Percentiles rank a stretch among this genome's conserved stretches.
These are phyloP conservation scores for Pristionchus fissidentatus DNA, from an alignment of 2,888 invertebrate species.

Conservation along the genomic window DNA sequence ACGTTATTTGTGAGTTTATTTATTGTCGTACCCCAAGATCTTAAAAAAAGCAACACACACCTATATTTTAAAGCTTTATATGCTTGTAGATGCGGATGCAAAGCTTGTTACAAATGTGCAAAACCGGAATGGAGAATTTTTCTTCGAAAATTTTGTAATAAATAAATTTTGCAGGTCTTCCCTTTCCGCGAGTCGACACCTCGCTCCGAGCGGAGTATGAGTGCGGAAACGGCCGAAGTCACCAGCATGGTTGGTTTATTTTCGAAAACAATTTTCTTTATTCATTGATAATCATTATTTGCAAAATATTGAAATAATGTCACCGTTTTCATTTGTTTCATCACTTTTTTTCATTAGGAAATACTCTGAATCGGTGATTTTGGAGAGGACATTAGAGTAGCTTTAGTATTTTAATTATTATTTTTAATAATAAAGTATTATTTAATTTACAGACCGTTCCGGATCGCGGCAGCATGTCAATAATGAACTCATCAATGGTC, in stretches of 20 bases:
- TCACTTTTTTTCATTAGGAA: too few species aligned
- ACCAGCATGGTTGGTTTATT: neutral
- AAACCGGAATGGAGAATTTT: too few species aligned
- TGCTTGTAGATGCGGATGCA: too few species aligned
- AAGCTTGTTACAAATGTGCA: too few species aligned
- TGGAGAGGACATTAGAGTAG: too few species aligned
- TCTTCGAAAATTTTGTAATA: neutral
- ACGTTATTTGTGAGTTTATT: conserved; percentile 16
- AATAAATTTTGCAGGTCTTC: conserved; percentile 54
- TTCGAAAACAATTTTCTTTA: neutral
- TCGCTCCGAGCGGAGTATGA: conserved; percentile 32
- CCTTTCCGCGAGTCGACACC: conserved; percentile 59
- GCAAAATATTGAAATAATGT: too few species aligned
- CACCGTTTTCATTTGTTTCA: too few species aligned
- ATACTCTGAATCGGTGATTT: too few species aligned
- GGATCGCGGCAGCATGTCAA: neutral
- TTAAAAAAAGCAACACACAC: too few species aligned
- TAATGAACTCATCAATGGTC: neutral
- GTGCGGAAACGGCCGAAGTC: neutral
- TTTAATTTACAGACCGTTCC: conserved; percentile 12
- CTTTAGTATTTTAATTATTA: neutral
- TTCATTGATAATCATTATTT: too few species aligned
- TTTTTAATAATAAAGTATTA: neutral
- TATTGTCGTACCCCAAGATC: neutral
- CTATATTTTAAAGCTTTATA: too few species aligned